Evolutionary conservation across 2,888 invertebrate species (phyloP).

Genomic region (Antitype chi): DNA sequence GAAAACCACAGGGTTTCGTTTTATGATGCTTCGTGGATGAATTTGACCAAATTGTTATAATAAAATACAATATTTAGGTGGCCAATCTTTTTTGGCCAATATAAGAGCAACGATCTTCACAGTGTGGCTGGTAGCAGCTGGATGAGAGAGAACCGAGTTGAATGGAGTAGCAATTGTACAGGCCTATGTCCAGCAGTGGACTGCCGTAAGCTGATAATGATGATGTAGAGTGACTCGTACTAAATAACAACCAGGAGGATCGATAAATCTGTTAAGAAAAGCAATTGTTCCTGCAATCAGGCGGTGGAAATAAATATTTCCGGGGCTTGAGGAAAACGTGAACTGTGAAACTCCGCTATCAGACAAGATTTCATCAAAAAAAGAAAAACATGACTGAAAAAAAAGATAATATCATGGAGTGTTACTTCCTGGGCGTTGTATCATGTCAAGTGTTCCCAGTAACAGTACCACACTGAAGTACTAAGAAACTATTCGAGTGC

Average conservation of each 20-base stretch:
- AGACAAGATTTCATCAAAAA: background rate
- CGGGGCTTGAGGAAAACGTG: background rate
- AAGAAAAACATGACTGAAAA: background rate
- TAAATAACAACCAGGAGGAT: background rate
- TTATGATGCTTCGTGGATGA: conserved; percentile 17
- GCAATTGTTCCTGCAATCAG: background rate
- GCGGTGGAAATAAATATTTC: background rate
- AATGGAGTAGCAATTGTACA: too few species aligned
- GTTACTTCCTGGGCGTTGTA: conserved; percentile 55
- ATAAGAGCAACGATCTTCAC: too few species aligned
- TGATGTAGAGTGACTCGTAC: too few species aligned
- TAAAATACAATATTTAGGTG: conserved; percentile 9
- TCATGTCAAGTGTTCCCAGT: conserved; percentile 55
- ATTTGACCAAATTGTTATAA: conserved; percentile 17
- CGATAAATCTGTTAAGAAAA: background rate
- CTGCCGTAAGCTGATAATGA: too few species aligned
- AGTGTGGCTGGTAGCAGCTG: too few species aligned
- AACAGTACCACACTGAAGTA: conserved; percentile 57
- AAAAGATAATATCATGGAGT: conserved; percentile 28
- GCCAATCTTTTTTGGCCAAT: background rate
- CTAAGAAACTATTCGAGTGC: conserved; percentile 72
- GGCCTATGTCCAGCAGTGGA: too few species aligned
- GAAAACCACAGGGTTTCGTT: conserved; percentile 34
- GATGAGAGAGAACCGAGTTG: too few species aligned
- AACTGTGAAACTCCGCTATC: background rate